These are phyloP conservation scores for Steinernema scapterisci DNA, from an alignment of 2,888 invertebrate species.

Conservation along the genomic window DNA sequence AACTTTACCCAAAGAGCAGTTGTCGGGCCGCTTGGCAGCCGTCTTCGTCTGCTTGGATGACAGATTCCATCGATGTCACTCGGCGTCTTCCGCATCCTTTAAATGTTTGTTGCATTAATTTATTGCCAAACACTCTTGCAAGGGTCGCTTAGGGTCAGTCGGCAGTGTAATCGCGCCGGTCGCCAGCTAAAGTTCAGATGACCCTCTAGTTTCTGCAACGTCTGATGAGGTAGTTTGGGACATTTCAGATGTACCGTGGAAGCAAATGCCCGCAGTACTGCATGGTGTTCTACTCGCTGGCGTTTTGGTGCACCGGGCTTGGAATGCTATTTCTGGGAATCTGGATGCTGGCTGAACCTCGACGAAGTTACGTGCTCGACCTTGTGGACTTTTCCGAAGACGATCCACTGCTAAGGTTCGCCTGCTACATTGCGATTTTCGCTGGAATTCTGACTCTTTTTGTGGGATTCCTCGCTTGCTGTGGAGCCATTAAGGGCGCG, in stretches of 20 bases:
- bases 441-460: constrained; percentile 56
- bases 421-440: constrained; percentile 52
- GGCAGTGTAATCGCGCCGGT: background rate
- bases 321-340: constrained; percentile 59
- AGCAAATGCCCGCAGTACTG: constrained; percentile 23
- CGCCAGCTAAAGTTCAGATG: background rate
- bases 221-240: background rate
- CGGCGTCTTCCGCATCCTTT: background rate
- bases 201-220: background rate
- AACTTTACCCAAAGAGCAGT: background rate
- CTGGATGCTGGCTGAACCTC: constrained; percentile 66
- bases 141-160: background rate
- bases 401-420: constrained; percentile 57
- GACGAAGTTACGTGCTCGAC: constrained; percentile 60
- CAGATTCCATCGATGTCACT: background rate
- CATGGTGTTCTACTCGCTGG: constrained; percentile 15
- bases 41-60: background rate
- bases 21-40: constrained; percentile 16
- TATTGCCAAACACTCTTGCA: background rate
- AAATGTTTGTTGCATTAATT: constrained; percentile 22
- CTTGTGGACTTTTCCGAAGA: constrained; percentile 65
- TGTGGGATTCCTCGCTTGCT: constrained; percentile 62
- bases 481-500: constrained; percentile 59
- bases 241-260: constrained; percentile 14
- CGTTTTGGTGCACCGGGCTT: constrained; percentile 52